Evolutionary conservation across 2,797 vertebrate species (phyloP), one percentile per base, ranked within the genome.

Genomic region (Sylvilagus floridanus): DNA sequence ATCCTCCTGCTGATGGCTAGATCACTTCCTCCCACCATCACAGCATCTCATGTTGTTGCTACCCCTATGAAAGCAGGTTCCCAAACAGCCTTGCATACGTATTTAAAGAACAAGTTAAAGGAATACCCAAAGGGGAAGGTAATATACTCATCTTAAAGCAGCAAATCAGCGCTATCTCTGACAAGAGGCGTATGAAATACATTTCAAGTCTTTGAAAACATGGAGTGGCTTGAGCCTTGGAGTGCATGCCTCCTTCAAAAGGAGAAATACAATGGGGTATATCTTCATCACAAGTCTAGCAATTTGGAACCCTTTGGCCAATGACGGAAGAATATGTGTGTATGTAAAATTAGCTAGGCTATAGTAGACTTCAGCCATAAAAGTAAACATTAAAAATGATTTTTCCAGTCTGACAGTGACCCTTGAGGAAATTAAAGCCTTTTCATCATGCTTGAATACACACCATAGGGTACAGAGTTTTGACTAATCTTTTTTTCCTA

Each of bases 361-460:
- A 60, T 2, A n/a, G 62, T 22, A 86, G 26, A 71, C 21, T 57
- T 52, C 14, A 63, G n/a, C 21, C 85, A 73, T 62, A 94, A 90
- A 90, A 26, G 35, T 50, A 75, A 86, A 93, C 16, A 57, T 30
- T 54, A 50, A 79, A 90, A 76, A 93, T 54, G 7, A 37, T 65
- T 79, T 93, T 89, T 22, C 28, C 1, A 30, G 9, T 57, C n/a
- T 89, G 78, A 83, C 7, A 71, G n/a, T 84, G 50, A 93, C 62
- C 21, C 60, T 62, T 28, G 9, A 84, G 92, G 32, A 37, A 84
- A 88, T 24, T 66, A 75, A 89, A 84, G 42, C 42, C 66, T 88
- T 88, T 96, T 96, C 54, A 91, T 66, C 71, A 57, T 84, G 73
- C 30, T 92, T 87, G 87, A 91, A 77, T 37, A 66, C 26, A 88